Evolutionary conservation across 1,140 invertebrate genomes (phyloP).

Genomic region (Pseudomyrmex cubaensis): DNA sequence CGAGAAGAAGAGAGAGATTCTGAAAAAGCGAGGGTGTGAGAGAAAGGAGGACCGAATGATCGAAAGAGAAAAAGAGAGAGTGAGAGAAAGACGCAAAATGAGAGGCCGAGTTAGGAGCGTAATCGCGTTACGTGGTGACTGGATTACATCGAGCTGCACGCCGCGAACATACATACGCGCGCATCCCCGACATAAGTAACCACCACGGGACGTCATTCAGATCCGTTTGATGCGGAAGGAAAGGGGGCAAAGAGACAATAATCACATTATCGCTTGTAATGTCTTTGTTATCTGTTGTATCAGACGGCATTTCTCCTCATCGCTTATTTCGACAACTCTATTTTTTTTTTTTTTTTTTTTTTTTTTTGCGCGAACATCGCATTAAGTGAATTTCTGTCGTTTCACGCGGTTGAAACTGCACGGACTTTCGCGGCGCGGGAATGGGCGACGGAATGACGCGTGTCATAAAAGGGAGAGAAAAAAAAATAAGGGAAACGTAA

Average conservation of each 20-base stretch:
- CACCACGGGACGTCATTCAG: constrained; percentile 51
- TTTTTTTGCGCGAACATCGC: constrained; percentile 12
- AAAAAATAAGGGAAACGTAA: not conserved
- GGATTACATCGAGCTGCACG: constrained; percentile 74
- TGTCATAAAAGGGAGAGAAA: constrained; percentile 23
- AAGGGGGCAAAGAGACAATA: not conserved
- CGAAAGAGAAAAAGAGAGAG: not conserved
- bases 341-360: not conserved
- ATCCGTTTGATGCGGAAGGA: constrained; percentile 13
- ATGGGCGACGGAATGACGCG: constrained; percentile 4
- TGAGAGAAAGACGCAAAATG: constrained; percentile 56
- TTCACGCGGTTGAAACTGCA: constrained; percentile 5
- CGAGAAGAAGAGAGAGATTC: constrained; percentile 10
- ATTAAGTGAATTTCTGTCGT: constrained; percentile 50
- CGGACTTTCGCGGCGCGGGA: not conserved
- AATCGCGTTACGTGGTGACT: constrained; percentile 78
- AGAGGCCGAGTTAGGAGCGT: constrained; percentile 70
- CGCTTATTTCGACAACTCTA: not conserved
- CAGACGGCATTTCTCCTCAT: not conserved
- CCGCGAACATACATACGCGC: constrained; percentile 58
- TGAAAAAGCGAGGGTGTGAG: constrained; percentile 15
- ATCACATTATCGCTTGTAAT: no score
- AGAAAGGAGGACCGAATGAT: constrained; percentile 2
- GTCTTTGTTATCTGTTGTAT: no score
- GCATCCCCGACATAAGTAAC: constrained; percentile 47